These are phyloP conservation scores for Thermophis baileyi DNA, from an alignment of 2,113 vertebrate genomes.

Conservation along the genomic window DNA sequence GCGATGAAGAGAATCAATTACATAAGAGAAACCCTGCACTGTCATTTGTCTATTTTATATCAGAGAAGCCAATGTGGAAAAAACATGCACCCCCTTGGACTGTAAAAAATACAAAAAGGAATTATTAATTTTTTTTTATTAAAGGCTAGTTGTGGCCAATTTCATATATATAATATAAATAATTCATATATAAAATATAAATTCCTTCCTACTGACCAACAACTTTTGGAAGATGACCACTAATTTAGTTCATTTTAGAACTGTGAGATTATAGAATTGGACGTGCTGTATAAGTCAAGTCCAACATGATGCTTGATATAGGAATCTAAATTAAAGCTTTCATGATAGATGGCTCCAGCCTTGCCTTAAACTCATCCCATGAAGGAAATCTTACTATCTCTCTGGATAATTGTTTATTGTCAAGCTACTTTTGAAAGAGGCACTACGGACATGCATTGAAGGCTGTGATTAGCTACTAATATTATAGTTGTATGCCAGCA, in stretches of 20 bases:
- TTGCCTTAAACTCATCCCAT: background rate
- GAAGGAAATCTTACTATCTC: background rate
- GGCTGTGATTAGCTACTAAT: background rate
- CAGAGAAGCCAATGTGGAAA: background rate
- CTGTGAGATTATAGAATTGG: background rate
- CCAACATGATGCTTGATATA: background rate
- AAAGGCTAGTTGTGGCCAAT: background rate
- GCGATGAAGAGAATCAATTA: background rate
- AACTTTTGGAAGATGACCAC: background rate
- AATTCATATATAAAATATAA: background rate
- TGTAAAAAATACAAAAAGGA: background rate
- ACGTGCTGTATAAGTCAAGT: background rate
- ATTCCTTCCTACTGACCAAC: background rate
- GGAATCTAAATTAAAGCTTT: background rate
- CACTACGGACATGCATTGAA: background rate
- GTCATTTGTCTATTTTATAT: background rate
- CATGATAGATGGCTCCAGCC: background rate
- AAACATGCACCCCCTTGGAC: background rate
- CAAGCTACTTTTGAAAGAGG: background rate
- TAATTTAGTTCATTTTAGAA: background rate
- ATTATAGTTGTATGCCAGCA: background rate
- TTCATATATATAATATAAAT: no score
- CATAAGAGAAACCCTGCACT: background rate
- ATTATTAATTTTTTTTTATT: background rate
- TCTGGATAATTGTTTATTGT: background rate